Evolutionary conservation across 2,113 vertebrate genomes (phyloP), one percentile per base, ranked within the genome.

Genomic region (Peromyscus californicus): DNA sequence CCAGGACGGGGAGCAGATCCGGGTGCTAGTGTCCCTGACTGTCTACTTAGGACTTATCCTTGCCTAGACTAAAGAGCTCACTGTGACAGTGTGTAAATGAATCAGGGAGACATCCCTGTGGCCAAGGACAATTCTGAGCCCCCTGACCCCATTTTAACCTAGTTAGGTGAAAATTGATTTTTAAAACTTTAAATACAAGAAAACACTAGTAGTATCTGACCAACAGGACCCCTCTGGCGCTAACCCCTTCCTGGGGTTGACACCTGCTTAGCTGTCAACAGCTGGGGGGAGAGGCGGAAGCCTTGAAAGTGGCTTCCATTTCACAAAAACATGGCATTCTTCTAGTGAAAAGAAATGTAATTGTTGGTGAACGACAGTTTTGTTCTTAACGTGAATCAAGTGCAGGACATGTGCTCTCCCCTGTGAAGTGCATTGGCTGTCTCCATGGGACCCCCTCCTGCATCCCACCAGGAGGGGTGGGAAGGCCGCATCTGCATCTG

Each of bases 391-490:
- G 36, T 42, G n/a, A 79, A 29, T 48, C 17, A 11, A 17, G 0
- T 5, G 3, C 3, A 26, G 3, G 0, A 17, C 59, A 42, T 15
- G 57, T 84, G 6, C 36, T 83, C 80, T 83, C 9, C 54, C 22
- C 22, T 61, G 11, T 3, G 19, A 59, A 82, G 33, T 1, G 17
- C 22, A 22, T 74, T 33, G 1, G 2, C 5, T 33, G 15, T 70
- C 48, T 75, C 39, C 4, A 0, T 31, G 21, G 65, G 31, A 26
- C 21, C 39, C 1, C 33, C 9, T 2, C 13, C 13, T 31, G 11
- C 4, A 29, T 59, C 75, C 54, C 7, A 0, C 0, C 0, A 0
- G n/a, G 31, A 33, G 31, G 17, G 3, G 1, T 0, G 17, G 22
- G 39, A 42, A 36, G 17, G 12, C 13, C 0, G 2, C 13, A 13